Evolutionary conservation across 2,888 invertebrate genomes (phyloP), one percentile per base, ranked within the genome.

Genomic region (Polymixis flavicincta): DNA sequence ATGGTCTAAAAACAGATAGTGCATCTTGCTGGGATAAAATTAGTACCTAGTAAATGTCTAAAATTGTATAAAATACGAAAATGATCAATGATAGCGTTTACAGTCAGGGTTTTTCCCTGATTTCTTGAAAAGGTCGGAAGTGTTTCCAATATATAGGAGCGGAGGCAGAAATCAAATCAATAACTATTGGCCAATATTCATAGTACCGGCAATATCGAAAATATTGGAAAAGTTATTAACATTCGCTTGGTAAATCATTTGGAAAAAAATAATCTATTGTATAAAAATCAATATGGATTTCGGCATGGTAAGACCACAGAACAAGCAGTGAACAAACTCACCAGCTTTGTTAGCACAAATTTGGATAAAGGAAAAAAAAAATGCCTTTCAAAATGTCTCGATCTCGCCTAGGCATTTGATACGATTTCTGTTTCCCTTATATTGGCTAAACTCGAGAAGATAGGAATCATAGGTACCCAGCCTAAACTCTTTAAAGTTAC

Each of bases 391-490:
- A 19, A 8, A 50, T 50, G 19, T 50, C 7, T 50, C 52, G 52
- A 52, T 52, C 22, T 52, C 52, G 52, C 52, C 22, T 22, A 52
- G 52, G 52, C 52, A 52, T 52, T 52, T 22, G 42, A 61, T 42
- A 61, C 61, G 61, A 61, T 61, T 61, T 61, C 22, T 61, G 61
- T 61, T n/a, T 22, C 61, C 61, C 22, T 61, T 5, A 42, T 61
- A n/a, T 42, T 42, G 42, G 22, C 5, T 65, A 17, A 37, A 45
- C 45, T 67, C 5, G 37, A 42, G 37, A 61, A 22, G 22, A 11
- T 61, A 22, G 61, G 61, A 42, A 22, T 37, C 28, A 60, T 37
- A 60, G 37, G 32, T 32, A 37, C 37, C 37, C 37, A 37, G 37
- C 37, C 6, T 37, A 6, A 37, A 37, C 37, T 37, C 37, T 37